phyloP scores from a whole-genome alignment of 2,797 vertebrate genomes.

The Hoplostethus atlanticus region DNA sequence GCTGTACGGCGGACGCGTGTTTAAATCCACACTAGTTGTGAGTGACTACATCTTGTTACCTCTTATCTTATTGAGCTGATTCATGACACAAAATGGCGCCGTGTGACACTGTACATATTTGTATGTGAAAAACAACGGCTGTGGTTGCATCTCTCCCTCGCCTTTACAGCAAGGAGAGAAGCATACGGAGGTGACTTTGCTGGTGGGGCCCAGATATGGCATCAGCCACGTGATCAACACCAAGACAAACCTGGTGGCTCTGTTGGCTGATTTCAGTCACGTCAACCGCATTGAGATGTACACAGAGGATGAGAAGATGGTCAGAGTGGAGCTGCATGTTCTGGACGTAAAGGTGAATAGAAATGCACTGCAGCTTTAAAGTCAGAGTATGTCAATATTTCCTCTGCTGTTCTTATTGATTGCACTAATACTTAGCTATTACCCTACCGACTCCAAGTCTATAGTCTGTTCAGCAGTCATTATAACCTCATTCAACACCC shows the following conservation, averaged over 20 bases:
- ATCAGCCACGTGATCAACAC: conserved; percentile 99
- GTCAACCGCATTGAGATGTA: conserved; percentile 99
- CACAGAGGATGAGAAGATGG: conserved; percentile 92
- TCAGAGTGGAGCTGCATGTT: conserved; percentile 97
- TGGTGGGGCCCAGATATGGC: conserved; percentile 96
- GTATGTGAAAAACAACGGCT: background rate
- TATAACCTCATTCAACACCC: conserved; percentile 45
- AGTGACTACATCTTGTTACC: conserved; percentile 64
- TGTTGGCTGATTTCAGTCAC: conserved; percentile 98
- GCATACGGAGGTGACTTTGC: conserved; percentile 95
- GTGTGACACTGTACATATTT: background rate
- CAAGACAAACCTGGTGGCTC: conserved; percentile 97
- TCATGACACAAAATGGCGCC: background rate
- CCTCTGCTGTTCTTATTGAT: background rate
- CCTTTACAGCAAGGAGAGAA: conserved; percentile 95
- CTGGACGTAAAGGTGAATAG: conserved; percentile 94
- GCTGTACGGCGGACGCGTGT: conserved; percentile 96
- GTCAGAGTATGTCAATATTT: conserved; percentile 3
- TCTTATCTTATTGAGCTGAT: background rate
- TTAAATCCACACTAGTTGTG: conserved; percentile 95
- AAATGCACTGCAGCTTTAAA: conserved; percentile 8
- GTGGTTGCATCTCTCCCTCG: conserved; percentile 36
- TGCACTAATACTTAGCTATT: background rate
- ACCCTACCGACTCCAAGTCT: background rate
- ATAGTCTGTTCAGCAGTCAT: conserved; percentile 24